Evolutionary conservation across 2,797 vertebrate genomes (phyloP).

Genomic region (Gymnoscopelus braueri): DNA sequence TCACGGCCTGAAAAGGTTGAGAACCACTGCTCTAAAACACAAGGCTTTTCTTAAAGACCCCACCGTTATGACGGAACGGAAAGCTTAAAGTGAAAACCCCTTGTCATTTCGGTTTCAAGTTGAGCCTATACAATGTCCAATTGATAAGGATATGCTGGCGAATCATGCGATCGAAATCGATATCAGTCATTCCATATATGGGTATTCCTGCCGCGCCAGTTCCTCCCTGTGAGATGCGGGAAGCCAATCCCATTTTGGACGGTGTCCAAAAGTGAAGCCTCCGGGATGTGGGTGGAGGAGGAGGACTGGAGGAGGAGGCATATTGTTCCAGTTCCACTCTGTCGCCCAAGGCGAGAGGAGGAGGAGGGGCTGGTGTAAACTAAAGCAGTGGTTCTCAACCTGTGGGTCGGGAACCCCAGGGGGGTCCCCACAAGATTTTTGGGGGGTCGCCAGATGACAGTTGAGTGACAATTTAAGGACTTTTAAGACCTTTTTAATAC

Average conservation of each 20-base stretch:
- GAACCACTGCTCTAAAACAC: too few species aligned
- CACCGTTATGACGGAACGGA: too few species aligned
- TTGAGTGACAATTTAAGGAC: too few species aligned
- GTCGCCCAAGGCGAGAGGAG: constrained; percentile 50
- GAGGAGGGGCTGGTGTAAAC: constrained; percentile 25
- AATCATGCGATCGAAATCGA: constrained; percentile 60
- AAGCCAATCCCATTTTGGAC: constrained; percentile 80
- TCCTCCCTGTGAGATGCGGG: constrained; percentile 75
- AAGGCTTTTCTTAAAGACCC: too few species aligned
- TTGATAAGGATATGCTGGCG: constrained; percentile 51
- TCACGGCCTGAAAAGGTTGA: too few species aligned
- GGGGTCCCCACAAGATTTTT: too few species aligned
- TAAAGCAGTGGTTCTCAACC: not conserved
- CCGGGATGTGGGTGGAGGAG: constrained; percentile 56
- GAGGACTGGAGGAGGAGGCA: constrained; percentile 29
- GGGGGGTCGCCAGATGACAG: too few species aligned
- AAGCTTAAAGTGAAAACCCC: not conserved
- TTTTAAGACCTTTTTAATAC: too few species aligned
- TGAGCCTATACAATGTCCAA: constrained; percentile 6
- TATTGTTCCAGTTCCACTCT: constrained; percentile 26
- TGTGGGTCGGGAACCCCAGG: too few species aligned
- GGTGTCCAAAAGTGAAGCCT: constrained; percentile 63
- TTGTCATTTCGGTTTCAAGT: not conserved
- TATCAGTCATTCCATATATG: constrained; percentile 76
- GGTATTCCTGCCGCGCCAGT: constrained; percentile 68